These are phyloP conservation scores for Sylvia atricapilla DNA, from an alignment of 2,113 vertebrate species.

Conservation along the genomic window DNA sequence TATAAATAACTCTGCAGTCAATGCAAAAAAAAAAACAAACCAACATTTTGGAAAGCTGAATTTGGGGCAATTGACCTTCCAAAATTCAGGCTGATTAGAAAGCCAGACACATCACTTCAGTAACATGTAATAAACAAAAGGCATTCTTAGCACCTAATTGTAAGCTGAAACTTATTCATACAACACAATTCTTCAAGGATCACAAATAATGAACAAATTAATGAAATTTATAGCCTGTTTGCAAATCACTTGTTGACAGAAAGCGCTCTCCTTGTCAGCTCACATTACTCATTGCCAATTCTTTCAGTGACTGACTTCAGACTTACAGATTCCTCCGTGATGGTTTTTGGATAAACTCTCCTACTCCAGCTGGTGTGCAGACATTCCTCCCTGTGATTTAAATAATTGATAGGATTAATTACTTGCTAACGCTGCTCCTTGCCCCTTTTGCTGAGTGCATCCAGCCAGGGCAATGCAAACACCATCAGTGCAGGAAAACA, in stretches of 20 bases:
- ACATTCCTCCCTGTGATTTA: background rate
- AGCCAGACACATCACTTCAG: background rate
- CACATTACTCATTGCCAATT: conserved; percentile 13
- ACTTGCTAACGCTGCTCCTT: background rate
- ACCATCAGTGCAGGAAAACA: background rate
- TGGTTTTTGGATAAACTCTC: background rate
- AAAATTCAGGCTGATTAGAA: background rate
- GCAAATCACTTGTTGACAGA: conserved; percentile 33
- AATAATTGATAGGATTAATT: background rate
- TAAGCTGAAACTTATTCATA: conserved; percentile 33
- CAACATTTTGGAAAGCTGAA: background rate
- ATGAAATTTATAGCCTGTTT: conserved; percentile 45
- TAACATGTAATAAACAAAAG: background rate
- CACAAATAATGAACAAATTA: conserved; percentile 52
- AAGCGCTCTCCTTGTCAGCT: background rate
- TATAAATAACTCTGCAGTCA: background rate
- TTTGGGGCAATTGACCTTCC: background rate
- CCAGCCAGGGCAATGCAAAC: background rate
- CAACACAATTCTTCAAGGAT: conserved; percentile 9
- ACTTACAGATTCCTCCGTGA: background rate
- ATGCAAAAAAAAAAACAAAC: background rate
- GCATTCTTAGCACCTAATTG: background rate
- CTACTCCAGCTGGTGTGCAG: background rate
- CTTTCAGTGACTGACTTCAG: background rate
- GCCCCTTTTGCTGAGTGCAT: background rate